A percentile compares a stretch with the other conserved stretches of the same genome.
Conservation (phyloP, 2,888 invertebrate genomes). For the Malthinus flaveolus region DNA sequence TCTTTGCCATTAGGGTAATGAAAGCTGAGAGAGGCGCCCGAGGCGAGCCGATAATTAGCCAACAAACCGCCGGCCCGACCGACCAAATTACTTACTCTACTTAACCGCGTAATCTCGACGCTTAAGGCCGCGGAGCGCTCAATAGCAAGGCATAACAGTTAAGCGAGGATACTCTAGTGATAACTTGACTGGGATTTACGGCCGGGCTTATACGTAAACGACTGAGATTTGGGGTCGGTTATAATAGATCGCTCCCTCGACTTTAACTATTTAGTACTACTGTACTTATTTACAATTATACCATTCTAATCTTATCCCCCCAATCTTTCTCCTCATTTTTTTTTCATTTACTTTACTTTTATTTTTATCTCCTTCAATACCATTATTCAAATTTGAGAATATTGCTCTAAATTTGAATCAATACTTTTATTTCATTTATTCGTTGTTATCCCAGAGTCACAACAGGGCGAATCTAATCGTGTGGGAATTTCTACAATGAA, state of each 20-base stretch:
- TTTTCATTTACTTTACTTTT: not conserved
- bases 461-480: no score
- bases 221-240: constrained; percentile 43
- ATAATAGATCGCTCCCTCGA: constrained; percentile 40
- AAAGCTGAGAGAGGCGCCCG: constrained; percentile 47
- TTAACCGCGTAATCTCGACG: constrained; percentile 51
- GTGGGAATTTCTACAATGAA: no score
- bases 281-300: constrained; percentile 30
- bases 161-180: constrained; percentile 45
- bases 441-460: no score
- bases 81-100: constrained; percentile 53
- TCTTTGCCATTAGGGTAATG: constrained; percentile 48
- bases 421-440: no score
- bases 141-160: constrained; percentile 46
- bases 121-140: constrained; percentile 44
- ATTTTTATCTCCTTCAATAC: not conserved
- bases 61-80: constrained; percentile 50
- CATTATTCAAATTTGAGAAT: no score
- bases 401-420: no score
- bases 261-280: constrained; percentile 20
- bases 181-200: constrained; percentile 47
- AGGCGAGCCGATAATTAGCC: constrained; percentile 52
- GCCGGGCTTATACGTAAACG: constrained; percentile 44
- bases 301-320: constrained; percentile 27
- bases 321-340: constrained; percentile 18